phyloP scores from a whole-genome alignment of 2,113 vertebrate species.

The Dicaeum eximium region DNA sequence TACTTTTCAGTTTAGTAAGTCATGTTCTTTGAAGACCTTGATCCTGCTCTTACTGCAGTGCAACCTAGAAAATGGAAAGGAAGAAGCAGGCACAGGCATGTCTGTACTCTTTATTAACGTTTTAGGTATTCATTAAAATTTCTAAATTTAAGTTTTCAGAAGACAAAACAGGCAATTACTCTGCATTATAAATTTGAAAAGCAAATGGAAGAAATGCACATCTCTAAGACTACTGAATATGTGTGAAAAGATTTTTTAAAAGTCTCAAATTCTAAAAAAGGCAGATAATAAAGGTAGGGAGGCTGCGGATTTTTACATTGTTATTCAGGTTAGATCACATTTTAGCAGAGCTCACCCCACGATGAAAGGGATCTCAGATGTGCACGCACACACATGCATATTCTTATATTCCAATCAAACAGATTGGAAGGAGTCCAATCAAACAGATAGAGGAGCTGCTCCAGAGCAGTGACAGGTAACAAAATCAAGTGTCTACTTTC shows the following conservation, averaged over 20 bases:
- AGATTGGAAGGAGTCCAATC: background rate
- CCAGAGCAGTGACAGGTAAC: background rate
- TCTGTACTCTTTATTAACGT: background rate
- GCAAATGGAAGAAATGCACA: background rate
- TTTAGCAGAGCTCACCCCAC: background rate
- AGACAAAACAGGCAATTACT: slow-evolving; percentile 28
- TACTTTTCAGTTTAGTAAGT: background rate
- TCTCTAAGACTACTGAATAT: background rate
- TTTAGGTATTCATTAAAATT: slow-evolving; percentile 15
- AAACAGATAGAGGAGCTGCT: background rate
- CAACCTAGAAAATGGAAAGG: background rate
- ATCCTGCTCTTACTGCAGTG: background rate
- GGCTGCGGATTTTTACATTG: background rate
- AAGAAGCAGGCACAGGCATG: background rate
- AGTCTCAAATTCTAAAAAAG: background rate
- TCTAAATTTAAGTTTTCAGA: slow-evolving; percentile 19
- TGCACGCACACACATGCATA: background rate
- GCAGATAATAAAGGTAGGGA: background rate
- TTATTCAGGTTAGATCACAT: slow-evolving; percentile 4
- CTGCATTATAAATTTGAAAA: background rate
- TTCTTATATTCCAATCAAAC: background rate
- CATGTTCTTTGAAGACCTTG: background rate
- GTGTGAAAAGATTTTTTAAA: background rate
- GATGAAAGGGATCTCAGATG: background rate
- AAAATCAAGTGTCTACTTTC: background rate